phyloP scores from a whole-genome alignment of 1,140 invertebrate genomes.

The Bombus cullumanus region DNA sequence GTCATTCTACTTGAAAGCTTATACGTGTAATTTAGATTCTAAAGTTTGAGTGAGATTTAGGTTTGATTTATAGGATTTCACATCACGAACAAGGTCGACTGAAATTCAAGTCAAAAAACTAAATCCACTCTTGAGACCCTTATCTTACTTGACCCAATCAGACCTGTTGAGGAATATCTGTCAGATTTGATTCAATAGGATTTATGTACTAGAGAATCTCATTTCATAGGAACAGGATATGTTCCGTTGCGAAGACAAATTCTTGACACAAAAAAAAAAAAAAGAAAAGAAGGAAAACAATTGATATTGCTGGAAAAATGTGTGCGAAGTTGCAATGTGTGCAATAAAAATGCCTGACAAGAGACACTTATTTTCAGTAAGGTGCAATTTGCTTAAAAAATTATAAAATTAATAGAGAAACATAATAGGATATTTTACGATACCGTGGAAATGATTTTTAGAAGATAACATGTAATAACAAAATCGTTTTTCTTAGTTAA shows the following conservation, averaged over 20 bases:
- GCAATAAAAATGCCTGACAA: neutral
- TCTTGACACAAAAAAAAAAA: neutral
- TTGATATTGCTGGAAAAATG: neutral
- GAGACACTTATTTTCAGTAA: neutral
- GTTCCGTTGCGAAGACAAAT: neutral
- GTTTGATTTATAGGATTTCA: neutral
- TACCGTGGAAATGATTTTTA: no score
- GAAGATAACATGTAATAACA: no score
- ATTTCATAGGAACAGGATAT: neutral
- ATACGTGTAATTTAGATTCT: neutral
- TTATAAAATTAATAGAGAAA: neutral
- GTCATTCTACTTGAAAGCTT: neutral
- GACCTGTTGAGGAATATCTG: neutral
- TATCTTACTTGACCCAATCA: neutral
- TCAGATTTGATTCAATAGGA: conserved; percentile 8
- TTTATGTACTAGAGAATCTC: neutral
- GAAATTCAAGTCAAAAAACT: neutral
- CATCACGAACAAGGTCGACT: neutral
- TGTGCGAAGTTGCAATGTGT: neutral
- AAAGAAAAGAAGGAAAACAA: neutral
- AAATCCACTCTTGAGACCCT: neutral
- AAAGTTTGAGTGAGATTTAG: neutral
- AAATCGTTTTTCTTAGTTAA: no score
- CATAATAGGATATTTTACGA: neutral
- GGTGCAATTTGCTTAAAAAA: neutral